Percentiles rank a stretch among this genome's conserved stretches.
These are phyloP conservation scores for Spodoptera littoralis DNA, from an alignment of 2,888 invertebrate species.

Conservation along the genomic window DNA sequence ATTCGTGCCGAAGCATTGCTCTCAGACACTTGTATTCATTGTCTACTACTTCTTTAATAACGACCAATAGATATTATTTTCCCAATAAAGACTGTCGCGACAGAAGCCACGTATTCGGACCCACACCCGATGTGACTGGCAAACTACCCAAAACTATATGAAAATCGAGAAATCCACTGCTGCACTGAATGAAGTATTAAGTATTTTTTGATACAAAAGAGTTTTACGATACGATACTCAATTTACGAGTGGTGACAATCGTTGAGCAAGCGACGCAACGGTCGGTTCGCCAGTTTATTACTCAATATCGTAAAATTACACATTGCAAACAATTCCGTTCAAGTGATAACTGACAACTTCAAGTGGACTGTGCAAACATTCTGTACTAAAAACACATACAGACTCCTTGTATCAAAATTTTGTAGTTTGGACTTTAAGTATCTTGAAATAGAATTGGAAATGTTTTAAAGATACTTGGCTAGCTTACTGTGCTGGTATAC, in stretches of 20 bases:
- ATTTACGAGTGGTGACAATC: conserved; percentile 26
- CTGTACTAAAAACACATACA: conserved; percentile 15
- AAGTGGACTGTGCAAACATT: conserved; percentile 30
- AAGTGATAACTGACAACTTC: conserved; percentile 44
- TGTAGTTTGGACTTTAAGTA: not conserved
- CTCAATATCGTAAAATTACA: conserved; percentile 50
- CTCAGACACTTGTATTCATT: too few relatives aligned
- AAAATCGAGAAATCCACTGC: conserved; percentile 2
- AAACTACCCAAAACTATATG: not conserved
- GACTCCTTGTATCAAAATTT: conserved; percentile 11
- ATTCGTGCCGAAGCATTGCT: too few relatives aligned
- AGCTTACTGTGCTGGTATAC: not conserved
- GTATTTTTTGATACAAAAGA: conserved; percentile 7
- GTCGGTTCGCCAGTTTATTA: conserved; percentile 31
- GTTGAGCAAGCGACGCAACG: conserved; percentile 40
- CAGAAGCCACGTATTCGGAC: too few relatives aligned
- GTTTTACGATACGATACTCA: conserved; percentile 31
- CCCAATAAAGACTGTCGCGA: too few relatives aligned
- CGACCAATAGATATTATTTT: too few relatives aligned
- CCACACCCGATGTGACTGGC: too few relatives aligned
- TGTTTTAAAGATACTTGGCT: too few relatives aligned
- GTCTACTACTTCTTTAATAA: too few relatives aligned
- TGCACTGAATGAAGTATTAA: conserved; percentile 12
- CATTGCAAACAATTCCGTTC: conserved; percentile 33
- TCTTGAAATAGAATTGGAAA: too few relatives aligned